Evolutionary conservation across 2,888 invertebrate genomes (phyloP).

Genomic region (Dermolepida albohirtum): DNA sequence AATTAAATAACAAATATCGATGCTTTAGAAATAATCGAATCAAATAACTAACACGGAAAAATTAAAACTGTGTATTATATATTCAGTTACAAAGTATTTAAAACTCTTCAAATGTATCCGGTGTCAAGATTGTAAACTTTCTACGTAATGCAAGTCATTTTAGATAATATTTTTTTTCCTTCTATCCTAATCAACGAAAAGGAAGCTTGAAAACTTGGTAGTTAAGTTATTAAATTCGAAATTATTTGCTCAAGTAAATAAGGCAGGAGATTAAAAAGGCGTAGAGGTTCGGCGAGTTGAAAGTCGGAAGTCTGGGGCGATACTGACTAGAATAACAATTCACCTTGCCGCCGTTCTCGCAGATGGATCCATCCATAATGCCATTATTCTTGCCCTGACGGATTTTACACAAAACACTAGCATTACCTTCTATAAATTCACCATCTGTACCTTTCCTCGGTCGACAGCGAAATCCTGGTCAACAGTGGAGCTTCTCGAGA

Average conservation of each 20-base stretch:
- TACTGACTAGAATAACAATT: conserved; percentile 30
- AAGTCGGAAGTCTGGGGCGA: conserved; percentile 20
- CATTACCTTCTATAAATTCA: conserved; percentile 20
- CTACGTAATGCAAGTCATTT: too few species aligned
- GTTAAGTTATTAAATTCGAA: conserved; percentile 21
- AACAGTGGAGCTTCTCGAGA: conserved; percentile 3
- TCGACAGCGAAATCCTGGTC: conserved; percentile 16
- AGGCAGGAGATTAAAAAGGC: conserved; percentile 31
- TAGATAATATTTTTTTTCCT: too few species aligned
- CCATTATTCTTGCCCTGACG: conserved; percentile 6
- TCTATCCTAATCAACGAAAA: too few species aligned
- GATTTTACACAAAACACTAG: not conserved
- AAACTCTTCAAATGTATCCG: too few species aligned
- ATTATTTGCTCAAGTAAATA: conserved; percentile 31
- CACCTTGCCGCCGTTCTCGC: not conserved
- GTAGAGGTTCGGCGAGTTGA: conserved; percentile 11
- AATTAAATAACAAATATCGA: too few species aligned
- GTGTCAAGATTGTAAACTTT: too few species aligned
- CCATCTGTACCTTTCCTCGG: conserved; percentile 6
- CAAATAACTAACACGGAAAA: too few species aligned
- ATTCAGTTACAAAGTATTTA: too few species aligned
- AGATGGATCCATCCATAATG: conserved; percentile 28
- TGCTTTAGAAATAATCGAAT: too few species aligned
- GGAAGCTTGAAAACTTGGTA: too few species aligned
- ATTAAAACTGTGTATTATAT: too few species aligned